Conservation (phyloP, 1,140 invertebrate genomes). For the Spodoptera frugiperda region DNA sequence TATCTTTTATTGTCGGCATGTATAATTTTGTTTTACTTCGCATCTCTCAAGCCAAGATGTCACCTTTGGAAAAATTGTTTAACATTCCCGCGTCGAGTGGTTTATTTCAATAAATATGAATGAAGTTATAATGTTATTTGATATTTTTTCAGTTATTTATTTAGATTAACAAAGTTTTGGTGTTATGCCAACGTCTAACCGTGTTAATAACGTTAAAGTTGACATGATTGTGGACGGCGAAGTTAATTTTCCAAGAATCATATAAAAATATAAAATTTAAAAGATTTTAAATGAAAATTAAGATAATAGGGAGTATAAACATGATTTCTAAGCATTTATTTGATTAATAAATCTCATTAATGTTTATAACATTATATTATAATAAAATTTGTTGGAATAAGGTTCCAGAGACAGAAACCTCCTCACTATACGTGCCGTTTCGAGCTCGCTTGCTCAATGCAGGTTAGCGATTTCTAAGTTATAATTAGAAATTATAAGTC, state of each 20-base stretch:
- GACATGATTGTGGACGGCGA: constrained; percentile 14
- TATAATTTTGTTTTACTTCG: constrained; percentile 49
- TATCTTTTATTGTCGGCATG: constrained; percentile 31
- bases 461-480: too few relatives aligned
- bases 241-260: constrained; percentile 4
- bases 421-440: too few relatives aligned
- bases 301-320: too few relatives aligned
- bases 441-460: too few relatives aligned
- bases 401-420: too few relatives aligned
- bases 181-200: constrained; percentile 32
- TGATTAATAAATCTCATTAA: too few relatives aligned
- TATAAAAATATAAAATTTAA: too few relatives aligned
- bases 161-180: constrained; percentile 81
- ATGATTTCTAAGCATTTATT: too few relatives aligned
- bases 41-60: constrained; percentile 75
- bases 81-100: constrained; percentile 69
- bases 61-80: constrained; percentile 80
- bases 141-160: constrained; percentile 64
- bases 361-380: too few relatives aligned
- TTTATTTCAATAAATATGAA: constrained; percentile 85
- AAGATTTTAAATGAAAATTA: too few relatives aligned
- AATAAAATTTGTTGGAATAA: too few relatives aligned
- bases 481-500: too few relatives aligned
- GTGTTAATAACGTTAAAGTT: constrained; percentile 29
- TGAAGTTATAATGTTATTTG: constrained; percentile 72